Evolutionary conservation across 1,140 invertebrate species (phyloP), one percentile per base, ranked within the genome.

Genomic region (Spodoptera frugiperda): DNA sequence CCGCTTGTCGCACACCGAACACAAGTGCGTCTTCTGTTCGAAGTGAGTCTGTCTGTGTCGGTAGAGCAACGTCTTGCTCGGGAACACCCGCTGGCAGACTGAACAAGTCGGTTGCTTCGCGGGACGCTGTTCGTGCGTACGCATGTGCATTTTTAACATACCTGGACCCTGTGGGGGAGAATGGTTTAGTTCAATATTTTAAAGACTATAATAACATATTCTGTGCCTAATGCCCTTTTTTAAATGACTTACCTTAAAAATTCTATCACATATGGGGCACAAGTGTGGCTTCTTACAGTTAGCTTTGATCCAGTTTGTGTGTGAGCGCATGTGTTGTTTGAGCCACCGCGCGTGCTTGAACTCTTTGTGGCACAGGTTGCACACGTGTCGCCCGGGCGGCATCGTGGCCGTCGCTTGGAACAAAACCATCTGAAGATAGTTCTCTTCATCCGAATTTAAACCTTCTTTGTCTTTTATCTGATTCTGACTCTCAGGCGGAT

Each of bases 221-320:
- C 25, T 25, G 25, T 25, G n/a, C n/a, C n/a, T n/a, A 25, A 25
- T 25, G 25, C 25, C 25, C 25, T 25, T 39, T 39, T 39, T 39
- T 39, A 39, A 39, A 39, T 9, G 3, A 39, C 55, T 59, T 30
- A 89, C 95, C 89, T 93, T 93, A 67, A 93, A 93, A 53, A 90
- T 95, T 83, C 95, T 94, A 9, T 94, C 87, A 44, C 95, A 96
- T 53, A 95, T 95, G 19, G 93, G 90, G 82, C 95, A 96, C 86
- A 95, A 95, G 1, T 95, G 95, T 21, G 95, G 95, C 81, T 95
- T 95, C 86, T 96, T 96, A 83, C 95, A 96, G 72, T 96, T 96
- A 1, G 95, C 95, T 78, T 93, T 94, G 70, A 96, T 96, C 95
- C 95, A 96, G 83, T 96, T 96, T 4, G 94, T 90, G 79, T 96